Base-by-base conservation (phyloP, 1,140 invertebrate species). In the Drosophila pseudoananassae region DNA sequence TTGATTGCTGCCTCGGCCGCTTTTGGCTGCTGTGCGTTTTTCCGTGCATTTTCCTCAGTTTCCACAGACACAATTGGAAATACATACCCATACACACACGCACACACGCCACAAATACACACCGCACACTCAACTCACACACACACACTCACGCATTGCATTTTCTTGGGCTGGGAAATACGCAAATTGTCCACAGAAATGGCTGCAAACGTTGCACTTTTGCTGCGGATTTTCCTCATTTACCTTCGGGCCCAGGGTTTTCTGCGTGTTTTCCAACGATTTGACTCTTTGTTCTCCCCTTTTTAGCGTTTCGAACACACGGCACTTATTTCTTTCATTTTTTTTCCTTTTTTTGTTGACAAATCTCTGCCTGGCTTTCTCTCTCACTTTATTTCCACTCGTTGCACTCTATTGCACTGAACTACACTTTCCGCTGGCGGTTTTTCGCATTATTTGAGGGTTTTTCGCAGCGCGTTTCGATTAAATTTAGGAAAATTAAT, bases 41-140 rank as follows among this genome's bases (percentile, higher is more conserved):
- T 57, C 43, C 45, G 54, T 54, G 40, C 58, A 60, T 74, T 77
- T 77, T 76, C 64, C 58, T 61, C 15, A 25, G 46, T 80, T 82
- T 83, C 72, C 76, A 78, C 68, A 84, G 64, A 76, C 56, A 66
- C 79, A 83, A 83, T 83, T 83, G 80, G 81, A 84, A 83, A 79
- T 72, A 76, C 79, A 76, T 55, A 53, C 63, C 58, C 15, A 14
- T 29, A 12, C n/a, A 57, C 64, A 71, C 38, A 12, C 17, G 57
- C 64, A 71, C 63, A 72, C 38, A 31, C 20, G 0, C 20, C 52
- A 53, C 63, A 78, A 50, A 68, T 54, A 78, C 63, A 77, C 60
- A 54, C 46, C 50, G 54, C 33, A 73, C 40, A 65, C 50, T 36
- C 49, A 17, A 25, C 23, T 25, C 36, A 36, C 69, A 46, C 36